Percentiles rank a stretch among this genome's conserved stretches.
Evolutionary conservation across 2,888 invertebrate species (phyloP).

Genomic region (Lepidonotus clava): DNA sequence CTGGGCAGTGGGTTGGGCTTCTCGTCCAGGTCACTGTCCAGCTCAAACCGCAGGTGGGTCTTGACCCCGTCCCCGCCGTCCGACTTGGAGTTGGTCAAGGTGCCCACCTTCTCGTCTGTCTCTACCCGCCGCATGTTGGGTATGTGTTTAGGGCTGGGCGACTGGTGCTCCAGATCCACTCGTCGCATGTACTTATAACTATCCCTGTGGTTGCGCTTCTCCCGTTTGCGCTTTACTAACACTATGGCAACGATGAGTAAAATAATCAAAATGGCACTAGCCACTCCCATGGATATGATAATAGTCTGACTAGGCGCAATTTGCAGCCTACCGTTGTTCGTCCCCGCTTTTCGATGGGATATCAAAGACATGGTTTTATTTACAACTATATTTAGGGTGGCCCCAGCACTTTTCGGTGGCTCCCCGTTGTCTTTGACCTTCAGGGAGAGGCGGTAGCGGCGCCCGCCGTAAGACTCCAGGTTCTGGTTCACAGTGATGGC

Average conservation of each 20-base stretch:
- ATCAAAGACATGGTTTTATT: conserved; percentile 57
- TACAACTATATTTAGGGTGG: conserved; percentile 54
- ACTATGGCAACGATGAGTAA: conserved; percentile 50
- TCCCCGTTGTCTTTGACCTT: conserved; percentile 59
- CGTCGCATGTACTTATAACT: conserved; percentile 52
- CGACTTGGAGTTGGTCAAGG: neutral
- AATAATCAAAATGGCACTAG: conserved; percentile 31
- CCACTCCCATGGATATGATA: conserved; percentile 50
- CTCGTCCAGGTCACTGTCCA: conserved; percentile 44
- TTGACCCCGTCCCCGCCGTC: conserved; percentile 30
- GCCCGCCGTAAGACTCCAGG: conserved; percentile 21
- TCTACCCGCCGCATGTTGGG: conserved; percentile 41
- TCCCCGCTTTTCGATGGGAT: conserved; percentile 13
- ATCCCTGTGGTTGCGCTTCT: conserved; percentile 54
- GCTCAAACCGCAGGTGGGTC: conserved; percentile 35
- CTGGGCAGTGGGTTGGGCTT: conserved; percentile 28
- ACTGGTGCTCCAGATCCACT: conserved; percentile 52
- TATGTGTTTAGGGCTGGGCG: conserved; percentile 45
- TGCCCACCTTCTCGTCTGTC: conserved; percentile 43
- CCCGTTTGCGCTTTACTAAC: conserved; percentile 45
- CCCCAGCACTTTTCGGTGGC: conserved; percentile 49
- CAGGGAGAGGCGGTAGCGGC: conserved; percentile 55
- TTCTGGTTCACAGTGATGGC: conserved; percentile 57
- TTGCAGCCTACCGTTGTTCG: conserved; percentile 4
- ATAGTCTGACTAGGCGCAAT: conserved; percentile 53